Conservation (phyloP, 2,113 vertebrate genomes). For the Tachycineta bicolor region DNA sequence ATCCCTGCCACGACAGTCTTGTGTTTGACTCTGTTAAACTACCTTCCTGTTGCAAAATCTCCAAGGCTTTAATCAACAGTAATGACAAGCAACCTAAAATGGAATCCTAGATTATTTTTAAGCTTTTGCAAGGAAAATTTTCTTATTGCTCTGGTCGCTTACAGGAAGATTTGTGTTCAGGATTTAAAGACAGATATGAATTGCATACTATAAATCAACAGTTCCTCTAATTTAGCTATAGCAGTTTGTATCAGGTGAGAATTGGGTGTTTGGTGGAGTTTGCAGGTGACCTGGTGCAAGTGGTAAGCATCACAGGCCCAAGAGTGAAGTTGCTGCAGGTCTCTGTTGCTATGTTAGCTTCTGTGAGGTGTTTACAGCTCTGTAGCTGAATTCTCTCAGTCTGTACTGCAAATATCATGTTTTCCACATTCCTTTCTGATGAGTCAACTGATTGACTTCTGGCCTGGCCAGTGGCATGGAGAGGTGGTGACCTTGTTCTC, state of each 20-base stretch:
- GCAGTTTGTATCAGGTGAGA: neutral
- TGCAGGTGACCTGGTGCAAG: neutral
- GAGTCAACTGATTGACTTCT: too few species aligned
- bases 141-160: neutral
- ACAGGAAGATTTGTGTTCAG: neutral
- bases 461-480: too few species aligned
- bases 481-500: too few species aligned
- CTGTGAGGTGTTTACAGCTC: too few species aligned
- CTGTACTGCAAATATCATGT: too few species aligned
- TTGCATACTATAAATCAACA: neutral
- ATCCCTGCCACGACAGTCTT: neutral
- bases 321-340: neutral
- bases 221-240: neutral
- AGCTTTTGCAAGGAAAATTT: neutral
- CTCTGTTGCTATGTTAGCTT: neutral
- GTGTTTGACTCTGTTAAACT: neutral
- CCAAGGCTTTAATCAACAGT: neutral
- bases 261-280: neutral
- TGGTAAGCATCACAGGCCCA: neutral
- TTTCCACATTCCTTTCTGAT: too few species aligned
- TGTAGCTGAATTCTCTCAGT: too few species aligned
- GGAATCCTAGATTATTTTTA: neutral
- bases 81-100: neutral
- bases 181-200: neutral
- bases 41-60: neutral